phyloP scores from a whole-genome alignment of 2,113 vertebrate genomes.

The zebrafish (Danio rerio) region DNA sequence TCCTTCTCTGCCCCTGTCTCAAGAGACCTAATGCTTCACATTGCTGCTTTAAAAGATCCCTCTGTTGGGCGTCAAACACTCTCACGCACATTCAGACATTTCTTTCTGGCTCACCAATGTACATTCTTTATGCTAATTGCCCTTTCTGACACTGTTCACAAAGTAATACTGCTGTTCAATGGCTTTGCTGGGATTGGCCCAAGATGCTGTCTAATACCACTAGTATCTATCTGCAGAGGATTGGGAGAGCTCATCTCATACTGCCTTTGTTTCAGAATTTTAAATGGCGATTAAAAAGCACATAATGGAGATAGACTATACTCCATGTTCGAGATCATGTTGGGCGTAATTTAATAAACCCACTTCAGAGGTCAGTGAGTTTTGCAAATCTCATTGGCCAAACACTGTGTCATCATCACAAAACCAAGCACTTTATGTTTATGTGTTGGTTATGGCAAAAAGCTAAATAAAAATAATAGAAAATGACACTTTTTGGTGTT shows the following conservation, averaged over 20 bases:
- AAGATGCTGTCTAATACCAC: background rate
- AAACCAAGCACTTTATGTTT: too few species aligned
- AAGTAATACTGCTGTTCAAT: slow-evolving; percentile 16
- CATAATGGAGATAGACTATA: background rate
- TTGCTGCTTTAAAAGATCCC: slow-evolving; percentile 42
- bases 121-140: slow-evolving; percentile 14
- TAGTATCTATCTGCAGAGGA: slow-evolving; percentile 21
- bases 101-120: background rate
- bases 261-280: slow-evolving; percentile 24
- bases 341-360: too few species aligned
- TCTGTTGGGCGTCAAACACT: background rate
- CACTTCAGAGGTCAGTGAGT: too few species aligned
- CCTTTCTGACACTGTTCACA: slow-evolving; percentile 20
- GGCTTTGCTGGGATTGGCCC: slow-evolving; percentile 16
- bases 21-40: slow-evolving; percentile 29
- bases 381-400: too few species aligned
- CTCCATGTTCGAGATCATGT: too few species aligned
- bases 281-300: background rate
- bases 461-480: too few species aligned
- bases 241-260: background rate
- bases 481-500: too few species aligned
- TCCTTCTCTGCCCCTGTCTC: slow-evolving; percentile 43
- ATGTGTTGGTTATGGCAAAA: too few species aligned
- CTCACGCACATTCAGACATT: slow-evolving; percentile 11
- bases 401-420: too few species aligned